Evolutionary conservation across 2,113 vertebrate species (phyloP).

Genomic region (Astur gentilis): DNA sequence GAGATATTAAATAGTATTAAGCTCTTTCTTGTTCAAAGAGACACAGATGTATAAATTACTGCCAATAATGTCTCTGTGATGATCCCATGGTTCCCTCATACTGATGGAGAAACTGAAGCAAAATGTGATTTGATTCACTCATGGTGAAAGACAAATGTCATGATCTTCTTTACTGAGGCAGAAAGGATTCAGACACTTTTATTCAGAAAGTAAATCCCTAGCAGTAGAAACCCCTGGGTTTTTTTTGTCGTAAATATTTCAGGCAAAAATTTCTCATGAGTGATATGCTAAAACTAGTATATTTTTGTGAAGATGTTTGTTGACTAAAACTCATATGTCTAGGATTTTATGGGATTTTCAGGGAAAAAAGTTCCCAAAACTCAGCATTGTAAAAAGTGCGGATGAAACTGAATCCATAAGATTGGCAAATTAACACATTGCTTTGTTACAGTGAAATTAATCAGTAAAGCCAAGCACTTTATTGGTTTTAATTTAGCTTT

Average conservation of each 20-base stretch:
- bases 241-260: neutral
- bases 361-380: neutral
- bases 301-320: neutral
- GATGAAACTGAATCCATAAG: neutral
- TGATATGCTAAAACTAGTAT: neutral
- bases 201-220: neutral
- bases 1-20: neutral
- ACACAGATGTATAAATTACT: neutral
- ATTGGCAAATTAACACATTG: neutral
- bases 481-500: neutral
- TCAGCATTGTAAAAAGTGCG: neutral
- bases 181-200: neutral
- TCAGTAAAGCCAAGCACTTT: neutral
- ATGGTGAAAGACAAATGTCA: neutral
- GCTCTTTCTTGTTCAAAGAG: neutral
- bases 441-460: neutral
- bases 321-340: neutral
- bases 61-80: neutral
- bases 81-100: neutral
- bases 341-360: neutral
- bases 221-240: fast-evolving
- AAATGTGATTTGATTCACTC: neutral
- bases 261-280: neutral
- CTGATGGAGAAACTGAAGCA: neutral
- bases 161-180: neutral